Evolutionary conservation across 2,113 vertebrate genomes (phyloP), one percentile per base, ranked within the genome.

Genomic region (Rhabdomys dilectus): DNA sequence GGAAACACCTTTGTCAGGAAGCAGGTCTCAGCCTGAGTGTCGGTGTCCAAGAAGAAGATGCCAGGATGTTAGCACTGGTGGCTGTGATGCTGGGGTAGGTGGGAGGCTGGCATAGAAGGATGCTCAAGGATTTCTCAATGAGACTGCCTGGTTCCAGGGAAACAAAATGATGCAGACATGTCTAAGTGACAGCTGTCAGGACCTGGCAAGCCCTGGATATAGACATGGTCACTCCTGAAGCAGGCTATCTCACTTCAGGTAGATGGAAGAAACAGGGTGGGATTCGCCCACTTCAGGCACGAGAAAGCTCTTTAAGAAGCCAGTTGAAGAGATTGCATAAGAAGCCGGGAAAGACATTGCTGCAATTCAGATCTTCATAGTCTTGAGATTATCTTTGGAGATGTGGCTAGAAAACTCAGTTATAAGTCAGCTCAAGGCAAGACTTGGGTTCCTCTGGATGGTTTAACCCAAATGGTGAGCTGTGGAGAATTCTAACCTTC

Each of bases 11-110:
- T 93, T 96, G 96, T 92, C 81, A 96, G 94, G 94, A 93, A 97
- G 95, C 98, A 97, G 97, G 98, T 97, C 97, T 93, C 95, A 84
- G 96, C 98, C 95, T 98, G 98, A 91, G 72, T 68, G 24, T 53
- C 21, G 8, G 86, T 62, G 92, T 66, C 93, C 42, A 13, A 4
- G 77, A 62, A 89, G 53, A 93, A 75, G 86, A 16, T 85, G 88
- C 93, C 95, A 96, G 88, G 70, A 96, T 86, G 64, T 29, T 36
- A 60, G 45, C 34, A 31, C 7, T 42, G 10, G 45, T 31, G 22
- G 45, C 1, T 11, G 58, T 1, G n/a, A 9, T 66, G 24, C 51
- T 51, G 13, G 36, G 31, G 48, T 10, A 16, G 51, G 73, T 36
- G 29, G 42, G 80, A 39, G 42, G 15, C 3, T 39, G 39, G 81